Evolutionary conservation across 2,113 vertebrate species (phyloP), one percentile per base, ranked within the genome.

Genomic region (Nerophis ophidion): DNA sequence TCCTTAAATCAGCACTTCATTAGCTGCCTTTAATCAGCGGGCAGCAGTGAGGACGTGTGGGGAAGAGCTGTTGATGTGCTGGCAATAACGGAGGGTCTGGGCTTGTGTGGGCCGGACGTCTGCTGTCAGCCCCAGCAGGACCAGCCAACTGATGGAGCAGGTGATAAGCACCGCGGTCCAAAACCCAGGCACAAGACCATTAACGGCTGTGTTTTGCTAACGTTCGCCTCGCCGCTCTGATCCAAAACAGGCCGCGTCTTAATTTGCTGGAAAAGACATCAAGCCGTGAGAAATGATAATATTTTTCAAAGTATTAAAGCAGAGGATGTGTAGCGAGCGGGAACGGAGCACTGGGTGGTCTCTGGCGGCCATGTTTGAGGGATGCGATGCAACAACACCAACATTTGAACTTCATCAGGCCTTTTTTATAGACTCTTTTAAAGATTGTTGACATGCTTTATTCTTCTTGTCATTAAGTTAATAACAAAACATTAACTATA

Each of bases 81-180:
- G 26, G 26, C 72, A 65, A 72, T 71, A 76, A 75, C 63, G 68
- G 68, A 64, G 40, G 40, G 40, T 44, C 71, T 75, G 42, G 74
- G 63, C 76, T 72, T 66, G 81, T 79, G 79, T 83, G 80, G 67
- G 65, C 66, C 74, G 75, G 75, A 81, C 81, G 84, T 84, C 80
- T 86, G 83, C 75, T 75, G 78, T 81, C 70, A 81, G 84, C 83
- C 76, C 75, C 62, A 66, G 74, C 65, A 49, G n/a, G 49, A n/a
- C 49, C 60, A 12, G 72, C 75, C 78, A 81, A 70, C 86, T 81
- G 83, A 85, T 81, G 84, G 79, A 79, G 73, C 83, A 80, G 81
- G 83, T 80, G 81, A 86, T 84, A 83, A 84, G 73, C 71, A 57
- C n/a, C 81, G 59, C 58, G 74, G 64, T 71, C 65, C 56, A 57